Conservation (phyloP, 2,113 vertebrate species). For the Loxodonta africana region DNA sequence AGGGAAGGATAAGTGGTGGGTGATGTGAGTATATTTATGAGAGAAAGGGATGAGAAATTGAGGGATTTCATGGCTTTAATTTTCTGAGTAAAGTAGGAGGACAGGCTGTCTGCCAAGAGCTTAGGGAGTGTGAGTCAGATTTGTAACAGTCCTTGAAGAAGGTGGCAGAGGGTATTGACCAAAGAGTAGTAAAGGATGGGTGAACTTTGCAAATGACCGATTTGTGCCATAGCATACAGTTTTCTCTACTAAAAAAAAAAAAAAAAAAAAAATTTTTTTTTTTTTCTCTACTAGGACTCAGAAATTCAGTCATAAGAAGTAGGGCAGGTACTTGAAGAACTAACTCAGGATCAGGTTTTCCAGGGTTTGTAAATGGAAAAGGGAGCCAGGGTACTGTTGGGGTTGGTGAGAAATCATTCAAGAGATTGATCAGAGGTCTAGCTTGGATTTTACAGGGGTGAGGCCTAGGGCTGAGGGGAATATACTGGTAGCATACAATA, state of each 20-base stretch:
- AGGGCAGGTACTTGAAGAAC: neutral
- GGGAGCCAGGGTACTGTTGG: neutral
- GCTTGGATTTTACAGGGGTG: neutral
- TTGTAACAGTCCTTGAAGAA: neutral
- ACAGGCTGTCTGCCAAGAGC: neutral
- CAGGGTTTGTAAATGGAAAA: neutral
- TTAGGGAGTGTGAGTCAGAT: neutral
- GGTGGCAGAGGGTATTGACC: neutral
- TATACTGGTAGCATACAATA: neutral
- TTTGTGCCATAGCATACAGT: neutral
- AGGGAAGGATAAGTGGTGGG: neutral
- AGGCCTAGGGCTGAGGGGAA: neutral
- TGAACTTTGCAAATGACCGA: neutral
- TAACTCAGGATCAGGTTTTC: neutral
- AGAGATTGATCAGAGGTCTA: neutral
- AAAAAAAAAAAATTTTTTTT: too few relatives aligned
- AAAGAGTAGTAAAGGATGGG: neutral
- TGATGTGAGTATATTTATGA: neutral
- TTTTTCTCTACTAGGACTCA: neutral
- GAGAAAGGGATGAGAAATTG: neutral
- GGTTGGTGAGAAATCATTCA: neutral
- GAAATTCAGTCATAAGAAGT: neutral
- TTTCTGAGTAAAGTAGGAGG: neutral
- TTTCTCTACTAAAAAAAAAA: neutral
- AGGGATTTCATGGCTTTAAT: conserved; percentile 30